Percentiles rank a stretch among this genome's conserved stretches.
These are phyloP conservation scores for Psittacula echo DNA, from an alignment of 2,797 vertebrate genomes.

Conservation along the genomic window DNA sequence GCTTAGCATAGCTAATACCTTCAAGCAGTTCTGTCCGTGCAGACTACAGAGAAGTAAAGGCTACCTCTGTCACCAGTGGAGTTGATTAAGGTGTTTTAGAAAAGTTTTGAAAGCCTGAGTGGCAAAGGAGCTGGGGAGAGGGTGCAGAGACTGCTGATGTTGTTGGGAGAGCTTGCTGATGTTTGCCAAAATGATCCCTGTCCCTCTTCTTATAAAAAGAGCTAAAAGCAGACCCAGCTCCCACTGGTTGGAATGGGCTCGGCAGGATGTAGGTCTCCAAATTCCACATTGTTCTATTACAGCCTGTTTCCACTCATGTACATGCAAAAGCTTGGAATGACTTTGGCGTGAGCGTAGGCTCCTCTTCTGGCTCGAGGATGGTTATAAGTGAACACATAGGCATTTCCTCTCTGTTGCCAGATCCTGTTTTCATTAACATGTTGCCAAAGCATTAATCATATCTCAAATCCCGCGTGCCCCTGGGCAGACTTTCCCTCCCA, in stretches of 20 bases:
- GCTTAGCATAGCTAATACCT: conserved; percentile 68
- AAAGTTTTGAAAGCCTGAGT: not conserved
- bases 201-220: not conserved
- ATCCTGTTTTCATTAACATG: not conserved
- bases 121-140: not conserved
- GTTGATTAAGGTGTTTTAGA: not conserved
- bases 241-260: not conserved
- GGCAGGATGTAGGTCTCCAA: not conserved
- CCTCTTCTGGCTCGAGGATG: not conserved
- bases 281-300: not conserved
- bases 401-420: conserved; percentile 50
- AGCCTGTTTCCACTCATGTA: not conserved
- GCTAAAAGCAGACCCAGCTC: not conserved
- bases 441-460: conserved; percentile 56
- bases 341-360: not conserved
- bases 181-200: not conserved
- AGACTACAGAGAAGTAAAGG: not conserved
- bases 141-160: fast-evolving
- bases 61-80: not conserved
- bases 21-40: conserved; percentile 35
- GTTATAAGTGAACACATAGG: not conserved
- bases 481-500: conserved; percentile 7
- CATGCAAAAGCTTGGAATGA: not conserved
- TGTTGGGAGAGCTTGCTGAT: not conserved
- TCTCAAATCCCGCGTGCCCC: not conserved